These are phyloP conservation scores for Rotaria socialis DNA, from an alignment of 2,888 invertebrate species.

Conservation along the genomic window DNA sequence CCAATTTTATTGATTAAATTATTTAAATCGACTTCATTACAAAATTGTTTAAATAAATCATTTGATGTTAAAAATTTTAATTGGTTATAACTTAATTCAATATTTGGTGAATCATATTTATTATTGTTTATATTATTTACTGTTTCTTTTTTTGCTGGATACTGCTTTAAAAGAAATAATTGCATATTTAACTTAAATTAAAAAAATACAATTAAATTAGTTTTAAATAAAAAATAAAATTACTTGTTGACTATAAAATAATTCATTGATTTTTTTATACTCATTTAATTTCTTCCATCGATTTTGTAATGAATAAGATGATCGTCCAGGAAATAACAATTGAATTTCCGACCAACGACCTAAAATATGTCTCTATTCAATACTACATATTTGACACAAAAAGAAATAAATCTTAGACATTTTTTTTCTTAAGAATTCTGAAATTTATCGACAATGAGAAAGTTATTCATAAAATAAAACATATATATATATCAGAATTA, in stretches of 20 bases:
- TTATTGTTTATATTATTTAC: neutral
- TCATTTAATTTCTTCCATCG: neutral
- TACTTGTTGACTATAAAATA: neutral
- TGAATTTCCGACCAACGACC: constrained; percentile 16
- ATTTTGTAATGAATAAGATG: constrained; percentile 30
- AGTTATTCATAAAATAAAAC: too few species aligned
- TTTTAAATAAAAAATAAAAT: neutral
- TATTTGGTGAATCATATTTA: neutral
- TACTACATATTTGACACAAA: too few species aligned
- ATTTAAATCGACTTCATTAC: neutral
- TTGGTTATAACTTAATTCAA: neutral
- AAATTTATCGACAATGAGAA: too few species aligned
- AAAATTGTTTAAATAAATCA: neutral
- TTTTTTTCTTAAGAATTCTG: too few species aligned
- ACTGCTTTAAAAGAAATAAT: neutral
- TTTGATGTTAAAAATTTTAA: neutral
- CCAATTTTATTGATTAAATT: neutral
- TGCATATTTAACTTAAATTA: neutral
- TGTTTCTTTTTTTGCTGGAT: neutral
- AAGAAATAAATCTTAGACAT: too few species aligned
- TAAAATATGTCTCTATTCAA: neutral
- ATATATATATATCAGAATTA: too few species aligned
- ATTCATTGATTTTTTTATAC: neutral
- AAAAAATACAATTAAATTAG: neutral
- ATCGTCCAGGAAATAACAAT: neutral